Evolutionary conservation across 2,888 invertebrate genomes (phyloP), one percentile per base, ranked within the genome.

Genomic region (Synergus laeviventris): DNA sequence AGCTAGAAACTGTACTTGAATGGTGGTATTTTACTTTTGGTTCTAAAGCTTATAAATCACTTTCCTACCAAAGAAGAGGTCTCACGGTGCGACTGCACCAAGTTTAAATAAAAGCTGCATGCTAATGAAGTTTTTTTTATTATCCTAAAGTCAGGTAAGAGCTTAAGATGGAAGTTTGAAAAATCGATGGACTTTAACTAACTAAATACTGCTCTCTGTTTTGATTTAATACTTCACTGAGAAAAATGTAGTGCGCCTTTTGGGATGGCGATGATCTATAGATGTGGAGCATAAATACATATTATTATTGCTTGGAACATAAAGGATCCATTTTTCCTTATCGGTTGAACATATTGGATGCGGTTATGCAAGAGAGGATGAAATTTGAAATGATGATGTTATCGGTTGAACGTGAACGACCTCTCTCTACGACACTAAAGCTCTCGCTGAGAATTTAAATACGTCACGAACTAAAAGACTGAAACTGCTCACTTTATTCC

Each of bases 391-490:
- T 54, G 45, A 49, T 36, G 49, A 11, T 31, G 18, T 70, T 70
- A 70, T 70, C 70, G 70, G 45, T 70, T 16, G 31, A 70, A 70
- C 36, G 49, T 62, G 70, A 70, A 70, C 36, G 70, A 70, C 45
- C 49, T 70, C 49, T 31, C 45, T 31, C 21, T 45, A 70, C 49
- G 64, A 70, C 49, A 36, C 49, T 70, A 18, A 70, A 70, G 49
- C 49, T 70, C 66, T 70, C 31, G 31, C 45, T 31, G 66, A 70
- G 66, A 70, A 70, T 70, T 70, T 54, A 70, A 70, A 70, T 70
- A 70, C 70, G 49, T 12, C 70, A 24, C 49, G 36, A 70, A 49
- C 49, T 70, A 70, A 70, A 70, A 70, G 49, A 70, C 49, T 70
- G 49, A 70, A 70, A 70, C 49, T 70, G n/a, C 45, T 70, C 70